Base-by-base conservation (phyloP, 2,797 vertebrate genomes). In the Oceanodroma leucorhoa region DNA sequence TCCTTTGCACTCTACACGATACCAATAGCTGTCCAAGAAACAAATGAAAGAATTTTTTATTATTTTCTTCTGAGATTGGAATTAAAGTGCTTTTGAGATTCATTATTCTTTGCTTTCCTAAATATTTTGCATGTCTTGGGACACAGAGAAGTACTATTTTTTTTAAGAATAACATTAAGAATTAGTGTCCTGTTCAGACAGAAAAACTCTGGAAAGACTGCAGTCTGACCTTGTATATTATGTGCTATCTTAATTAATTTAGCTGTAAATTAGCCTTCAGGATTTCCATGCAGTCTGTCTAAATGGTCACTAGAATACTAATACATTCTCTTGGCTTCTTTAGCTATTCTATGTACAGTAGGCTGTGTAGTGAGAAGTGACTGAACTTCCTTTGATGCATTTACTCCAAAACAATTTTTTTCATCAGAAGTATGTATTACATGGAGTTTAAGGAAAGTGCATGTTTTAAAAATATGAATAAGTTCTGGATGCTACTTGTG, bases 251-350 rank as follows among this genome's bases (percentile, higher is more conserved):
- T 94, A 94, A 94, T 90, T 96, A 95, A 93, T 90, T 96, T 88
- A 96, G 80, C 55, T 96, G 61, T 96, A 97, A 96, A 80, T 65
- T 95, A 96, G 83, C 69, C 58, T 61, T 94, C 85, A 86, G 87
- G 67, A 94, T 86, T 97, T 93, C 50, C 69, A 65, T 87, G 58
- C 19, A 84, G 55, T 92, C 90, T 90, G 10, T 75, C 34, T 95
- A 81, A 96, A 95, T 94, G 90, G 72, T 95, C 93, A 94, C 13
- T 90, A 45, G 62, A 91, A 96, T 94, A 71, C 32, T 91, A 90
- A 93, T 90, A 93, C 84, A 94, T 94, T 62, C 12, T 94, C 38
- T 81, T 93, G 8, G 69, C 87, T 82, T 95, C 83, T 77, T 81
- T 89, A 92, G 51, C 64, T 89, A 14, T 95, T 89, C 78, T 55